Evolutionary conservation across 2,113 vertebrate genomes (phyloP).

Genomic region (Hucho hucho): DNA sequence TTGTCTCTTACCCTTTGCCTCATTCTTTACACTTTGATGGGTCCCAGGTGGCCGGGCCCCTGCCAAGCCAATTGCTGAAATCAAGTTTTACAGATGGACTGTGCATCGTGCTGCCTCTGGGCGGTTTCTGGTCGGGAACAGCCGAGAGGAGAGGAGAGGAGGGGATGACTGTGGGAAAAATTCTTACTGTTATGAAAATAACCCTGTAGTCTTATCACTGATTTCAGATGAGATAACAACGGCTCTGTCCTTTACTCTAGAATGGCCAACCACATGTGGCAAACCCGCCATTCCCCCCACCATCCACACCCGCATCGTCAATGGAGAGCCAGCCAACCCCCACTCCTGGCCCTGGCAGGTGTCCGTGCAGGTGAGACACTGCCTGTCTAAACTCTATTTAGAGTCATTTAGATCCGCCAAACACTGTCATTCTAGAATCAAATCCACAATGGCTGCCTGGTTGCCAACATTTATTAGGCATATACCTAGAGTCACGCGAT

Average conservation of each 20-base stretch:
- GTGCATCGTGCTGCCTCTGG: slow-evolving; percentile 8
- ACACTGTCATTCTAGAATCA: too few relatives aligned
- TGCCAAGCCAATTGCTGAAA: slow-evolving; percentile 52
- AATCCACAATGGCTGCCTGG: too few relatives aligned
- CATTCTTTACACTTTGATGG: slow-evolving; percentile 26
- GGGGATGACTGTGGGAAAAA: too few relatives aligned
- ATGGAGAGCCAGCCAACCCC: slow-evolving; percentile 68
- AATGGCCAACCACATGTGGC: slow-evolving; percentile 71
- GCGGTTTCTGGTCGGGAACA: slow-evolving; percentile 13
- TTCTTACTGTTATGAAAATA: too few relatives aligned
- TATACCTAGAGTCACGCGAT: background rate
- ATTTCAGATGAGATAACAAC: too few relatives aligned
- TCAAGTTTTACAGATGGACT: slow-evolving; percentile 53
- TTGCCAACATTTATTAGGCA: too few relatives aligned
- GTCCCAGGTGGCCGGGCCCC: slow-evolving; percentile 49
- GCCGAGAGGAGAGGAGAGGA: background rate
- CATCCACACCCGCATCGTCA: slow-evolving; percentile 70
- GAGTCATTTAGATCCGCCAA: background rate
- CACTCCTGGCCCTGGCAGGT: slow-evolving; percentile 81
- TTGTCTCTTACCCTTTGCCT: slow-evolving; percentile 23
- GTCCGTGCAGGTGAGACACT: slow-evolving; percentile 74
- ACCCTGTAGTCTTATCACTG: too few relatives aligned
- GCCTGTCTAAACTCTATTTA: background rate
- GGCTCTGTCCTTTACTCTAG: slow-evolving; percentile 39
- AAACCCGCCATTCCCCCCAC: slow-evolving; percentile 60